Percentiles rank a stretch among this genome's conserved stretches.
phyloP scores from a whole-genome alignment of 2,797 vertebrate species.

The Sebastes oblongus region DNA sequence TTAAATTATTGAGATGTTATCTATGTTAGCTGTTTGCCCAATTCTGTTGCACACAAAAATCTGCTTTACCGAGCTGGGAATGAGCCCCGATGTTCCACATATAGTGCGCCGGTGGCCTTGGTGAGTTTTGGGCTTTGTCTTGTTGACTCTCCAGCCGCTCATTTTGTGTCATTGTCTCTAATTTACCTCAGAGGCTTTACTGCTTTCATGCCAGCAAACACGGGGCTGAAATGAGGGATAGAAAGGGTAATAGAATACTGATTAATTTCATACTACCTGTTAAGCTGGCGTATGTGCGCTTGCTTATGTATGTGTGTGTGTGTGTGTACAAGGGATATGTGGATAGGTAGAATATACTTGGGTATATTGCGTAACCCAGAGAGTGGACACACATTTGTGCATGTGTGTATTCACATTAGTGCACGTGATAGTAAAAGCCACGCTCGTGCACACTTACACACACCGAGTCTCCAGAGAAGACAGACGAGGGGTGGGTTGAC shows the following conservation, averaged over 20 bases:
- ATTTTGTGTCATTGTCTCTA: conserved; percentile 57
- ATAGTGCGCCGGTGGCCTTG: background rate
- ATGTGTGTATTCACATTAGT: conserved; percentile 16
- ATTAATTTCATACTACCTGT: conserved; percentile 52
- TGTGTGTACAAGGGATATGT: conserved; percentile 14
- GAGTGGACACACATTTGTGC: conserved; percentile 4
- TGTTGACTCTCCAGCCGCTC: conserved; percentile 49
- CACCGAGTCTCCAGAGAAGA: conserved; percentile 50
- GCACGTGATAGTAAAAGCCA: conserved; percentile 12
- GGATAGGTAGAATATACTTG: conserved; percentile 6
- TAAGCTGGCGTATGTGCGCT: conserved; percentile 26
- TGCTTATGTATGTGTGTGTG: background rate
- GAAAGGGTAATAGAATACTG: conserved; percentile 49
- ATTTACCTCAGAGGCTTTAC: conserved; percentile 55
- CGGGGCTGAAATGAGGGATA: conserved; percentile 36
- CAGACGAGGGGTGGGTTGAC: conserved; percentile 59
- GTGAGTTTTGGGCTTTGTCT: conserved; percentile 27
- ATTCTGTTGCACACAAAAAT: background rate
- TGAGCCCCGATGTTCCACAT: background rate
- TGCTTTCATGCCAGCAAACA: conserved; percentile 50
- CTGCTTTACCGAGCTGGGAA: background rate
- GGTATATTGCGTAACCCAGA: conserved; percentile 34
- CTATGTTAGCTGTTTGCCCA: background rate
- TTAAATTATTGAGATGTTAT: background rate
- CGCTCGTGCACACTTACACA: background rate